Evolutionary conservation across 2,797 vertebrate genomes (phyloP).

Genomic region (Hippoglossus hippoglossus): DNA sequence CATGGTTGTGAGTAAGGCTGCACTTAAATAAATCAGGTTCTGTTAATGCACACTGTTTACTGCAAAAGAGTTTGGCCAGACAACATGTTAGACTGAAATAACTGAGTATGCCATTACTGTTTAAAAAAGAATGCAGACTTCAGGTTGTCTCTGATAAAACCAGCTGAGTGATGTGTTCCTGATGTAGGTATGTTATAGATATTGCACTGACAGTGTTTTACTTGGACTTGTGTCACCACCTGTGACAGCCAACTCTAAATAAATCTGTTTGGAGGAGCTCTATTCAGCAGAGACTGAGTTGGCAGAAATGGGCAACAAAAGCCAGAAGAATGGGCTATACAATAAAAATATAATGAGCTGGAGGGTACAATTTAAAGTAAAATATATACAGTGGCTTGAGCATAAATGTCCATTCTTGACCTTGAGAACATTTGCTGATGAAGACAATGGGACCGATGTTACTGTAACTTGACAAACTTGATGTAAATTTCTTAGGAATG

Average conservation of each 20-base stretch:
- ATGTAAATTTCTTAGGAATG: too few species aligned
- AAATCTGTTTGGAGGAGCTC: not conserved
- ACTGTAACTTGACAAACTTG: too few species aligned
- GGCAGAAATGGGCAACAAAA: not conserved
- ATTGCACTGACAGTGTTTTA: not conserved
- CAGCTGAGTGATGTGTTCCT: not conserved
- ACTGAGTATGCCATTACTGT: not conserved
- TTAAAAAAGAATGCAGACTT: not conserved
- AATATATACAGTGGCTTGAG: not conserved
- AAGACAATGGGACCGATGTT: too few species aligned
- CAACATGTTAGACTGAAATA: too few species aligned
- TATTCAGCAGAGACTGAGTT: not conserved
- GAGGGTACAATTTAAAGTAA: not conserved
- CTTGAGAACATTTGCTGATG: too few species aligned
- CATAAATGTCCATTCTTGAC: too few species aligned
- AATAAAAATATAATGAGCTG: not conserved
- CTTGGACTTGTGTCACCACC: not conserved
- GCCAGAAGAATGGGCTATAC: not conserved
- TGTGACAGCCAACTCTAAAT: not conserved
- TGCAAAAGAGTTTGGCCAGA: too few species aligned
- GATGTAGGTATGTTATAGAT: not conserved
- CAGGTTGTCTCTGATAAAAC: not conserved
- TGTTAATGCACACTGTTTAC: too few species aligned
- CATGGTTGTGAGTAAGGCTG: too few species aligned
- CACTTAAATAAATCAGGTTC: too few species aligned